Conservation (phyloP, 2,797 vertebrate species). For the Danionella dracula region DNA sequence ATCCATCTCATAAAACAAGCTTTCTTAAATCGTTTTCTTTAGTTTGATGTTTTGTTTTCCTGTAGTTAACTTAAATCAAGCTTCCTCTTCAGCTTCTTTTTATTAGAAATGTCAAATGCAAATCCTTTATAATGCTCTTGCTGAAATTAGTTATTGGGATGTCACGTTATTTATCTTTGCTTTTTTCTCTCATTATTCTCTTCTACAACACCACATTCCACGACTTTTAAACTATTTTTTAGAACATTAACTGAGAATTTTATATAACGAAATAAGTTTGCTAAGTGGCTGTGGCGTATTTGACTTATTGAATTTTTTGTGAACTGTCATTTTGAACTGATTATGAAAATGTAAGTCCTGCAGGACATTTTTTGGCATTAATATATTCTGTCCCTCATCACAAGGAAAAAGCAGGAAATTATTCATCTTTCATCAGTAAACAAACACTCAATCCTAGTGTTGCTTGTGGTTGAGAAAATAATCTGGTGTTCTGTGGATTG, state of each 20-base stretch:
- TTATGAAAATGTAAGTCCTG: slow-evolving; percentile 11
- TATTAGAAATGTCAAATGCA: too few species aligned
- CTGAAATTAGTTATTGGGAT: too few species aligned
- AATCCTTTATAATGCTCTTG: too few species aligned
- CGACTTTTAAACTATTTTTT: too few species aligned
- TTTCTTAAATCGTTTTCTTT: slow-evolving; percentile 72
- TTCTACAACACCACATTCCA: too few species aligned
- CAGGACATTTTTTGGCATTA: neutral
- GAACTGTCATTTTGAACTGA: neutral
- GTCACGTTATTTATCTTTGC: too few species aligned
- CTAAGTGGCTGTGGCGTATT: neutral
- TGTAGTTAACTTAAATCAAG: too few species aligned
- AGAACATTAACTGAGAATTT: too few species aligned
- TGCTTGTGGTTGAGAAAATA: slow-evolving; percentile 44
- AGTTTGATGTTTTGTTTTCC: slow-evolving; percentile 71
- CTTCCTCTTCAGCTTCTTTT: too few species aligned
- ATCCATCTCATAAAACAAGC: slow-evolving; percentile 79
- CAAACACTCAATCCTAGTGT: neutral
- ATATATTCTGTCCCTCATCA: neutral
- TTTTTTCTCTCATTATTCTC: too few species aligned
- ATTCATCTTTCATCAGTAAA: slow-evolving; percentile 18
- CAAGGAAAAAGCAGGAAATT: slow-evolving; percentile 5
- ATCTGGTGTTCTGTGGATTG: slow-evolving; percentile 28
- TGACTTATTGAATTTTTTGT: slow-evolving; percentile 9
- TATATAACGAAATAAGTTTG: slow-evolving; percentile 1